Conservation (phyloP, 2,797 vertebrate genomes). For the Champsocephalus esox region DNA sequence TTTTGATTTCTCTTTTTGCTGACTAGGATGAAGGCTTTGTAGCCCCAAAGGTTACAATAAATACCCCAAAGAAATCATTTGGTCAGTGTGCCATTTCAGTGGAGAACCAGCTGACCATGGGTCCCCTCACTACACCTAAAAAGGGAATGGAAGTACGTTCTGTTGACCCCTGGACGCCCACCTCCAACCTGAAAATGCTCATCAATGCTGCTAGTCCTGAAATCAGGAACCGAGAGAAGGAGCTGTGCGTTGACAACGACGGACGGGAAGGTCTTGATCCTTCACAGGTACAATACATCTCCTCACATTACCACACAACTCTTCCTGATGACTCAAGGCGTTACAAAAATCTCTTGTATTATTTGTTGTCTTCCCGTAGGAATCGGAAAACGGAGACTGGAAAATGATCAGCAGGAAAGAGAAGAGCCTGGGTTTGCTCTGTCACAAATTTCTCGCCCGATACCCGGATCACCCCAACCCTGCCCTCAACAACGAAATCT, state of each 20-base stretch:
- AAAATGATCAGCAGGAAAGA: slow-evolving; percentile 94
- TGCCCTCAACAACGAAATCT: slow-evolving; percentile 89
- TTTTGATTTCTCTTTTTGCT: slow-evolving; percentile 1
- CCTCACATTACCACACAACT: fast-evolving
- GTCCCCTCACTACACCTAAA: slow-evolving; percentile 90
- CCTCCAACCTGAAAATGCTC: slow-evolving; percentile 96
- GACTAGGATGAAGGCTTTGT: slow-evolving; percentile 85
- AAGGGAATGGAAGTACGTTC: slow-evolving; percentile 85
- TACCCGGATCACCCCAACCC: slow-evolving; percentile 91
- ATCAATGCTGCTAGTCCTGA: slow-evolving; percentile 96
- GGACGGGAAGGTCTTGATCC: slow-evolving; percentile 76
- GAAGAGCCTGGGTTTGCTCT: slow-evolving; percentile 95
- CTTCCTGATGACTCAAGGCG: not conserved
- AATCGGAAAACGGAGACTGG: slow-evolving; percentile 88
- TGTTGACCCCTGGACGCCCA: slow-evolving; percentile 96
- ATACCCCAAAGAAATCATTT: slow-evolving; percentile 80
- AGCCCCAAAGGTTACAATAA: slow-evolving; percentile 71
- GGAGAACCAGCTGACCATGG: slow-evolving; percentile 78
- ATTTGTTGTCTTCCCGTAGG: slow-evolving; percentile 72
- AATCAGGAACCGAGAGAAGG: slow-evolving; percentile 93
- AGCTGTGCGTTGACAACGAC: slow-evolving; percentile 78
- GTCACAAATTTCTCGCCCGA: slow-evolving; percentile 93
- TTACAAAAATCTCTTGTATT: fast-evolving
- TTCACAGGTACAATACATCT: slow-evolving; percentile 74
- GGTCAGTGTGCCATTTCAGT: slow-evolving; percentile 53